Percentiles rank a stretch among this genome's conserved stretches.
These are phyloP conservation scores for Rhizomys pruinosus DNA, from an alignment of 2,113 vertebrate species.

Conservation along the genomic window DNA sequence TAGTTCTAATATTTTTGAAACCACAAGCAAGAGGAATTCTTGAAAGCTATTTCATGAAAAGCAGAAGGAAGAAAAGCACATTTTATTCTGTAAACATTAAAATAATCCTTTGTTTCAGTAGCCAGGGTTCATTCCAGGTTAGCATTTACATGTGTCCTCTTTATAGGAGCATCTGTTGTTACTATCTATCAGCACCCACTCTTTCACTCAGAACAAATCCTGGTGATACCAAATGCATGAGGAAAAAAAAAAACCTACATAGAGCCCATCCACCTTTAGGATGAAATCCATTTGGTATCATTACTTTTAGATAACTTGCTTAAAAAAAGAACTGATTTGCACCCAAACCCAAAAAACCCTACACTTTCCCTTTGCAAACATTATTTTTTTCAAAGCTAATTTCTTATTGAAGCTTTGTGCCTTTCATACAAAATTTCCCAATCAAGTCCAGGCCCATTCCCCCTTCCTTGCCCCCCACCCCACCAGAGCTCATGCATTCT, in stretches of 20 bases:
- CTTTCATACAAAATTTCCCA: too few species aligned
- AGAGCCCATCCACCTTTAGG: slow-evolving; percentile 16
- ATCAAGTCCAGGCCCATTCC: too few species aligned
- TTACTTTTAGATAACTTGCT: background rate
- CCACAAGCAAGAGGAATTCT: slow-evolving; percentile 77
- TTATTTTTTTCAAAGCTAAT: too few species aligned
- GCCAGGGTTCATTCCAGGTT: slow-evolving; percentile 41
- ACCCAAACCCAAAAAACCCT: background rate
- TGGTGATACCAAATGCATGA: background rate
- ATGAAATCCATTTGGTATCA: background rate
- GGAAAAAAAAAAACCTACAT: background rate
- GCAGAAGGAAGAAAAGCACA: slow-evolving; percentile 57
- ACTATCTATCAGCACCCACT: background rate
- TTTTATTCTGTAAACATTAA: slow-evolving; percentile 72
- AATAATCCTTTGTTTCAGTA: slow-evolving; percentile 62
- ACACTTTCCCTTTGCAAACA: background rate
- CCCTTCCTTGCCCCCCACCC: too few species aligned
- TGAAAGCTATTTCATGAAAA: slow-evolving; percentile 65
- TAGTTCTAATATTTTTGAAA: slow-evolving; percentile 82
- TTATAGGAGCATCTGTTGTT: slow-evolving; percentile 7
- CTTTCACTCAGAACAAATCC: background rate
- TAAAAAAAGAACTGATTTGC: background rate
- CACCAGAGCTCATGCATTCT: too few species aligned
- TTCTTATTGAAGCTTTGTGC: too few species aligned
- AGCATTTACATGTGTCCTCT: background rate